Evolutionary conservation across 2,113 vertebrate genomes (phyloP).

Genomic region (Oceanodroma tethys): DNA sequence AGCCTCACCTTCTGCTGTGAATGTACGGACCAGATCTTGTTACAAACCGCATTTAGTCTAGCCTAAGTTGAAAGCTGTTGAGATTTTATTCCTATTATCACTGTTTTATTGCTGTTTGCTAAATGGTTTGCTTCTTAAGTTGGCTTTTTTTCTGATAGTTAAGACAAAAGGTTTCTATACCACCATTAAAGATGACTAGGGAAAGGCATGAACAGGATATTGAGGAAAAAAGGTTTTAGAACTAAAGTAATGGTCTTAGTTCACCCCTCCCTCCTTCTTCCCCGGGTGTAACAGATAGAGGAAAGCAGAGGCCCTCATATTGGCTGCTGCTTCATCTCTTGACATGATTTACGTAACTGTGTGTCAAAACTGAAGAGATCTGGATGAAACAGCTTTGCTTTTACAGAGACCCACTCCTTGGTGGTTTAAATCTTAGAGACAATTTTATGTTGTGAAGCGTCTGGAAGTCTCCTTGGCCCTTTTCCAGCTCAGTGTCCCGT

Average conservation of each 20-base stretch:
- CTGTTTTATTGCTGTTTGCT: neutral
- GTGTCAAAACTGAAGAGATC: neutral
- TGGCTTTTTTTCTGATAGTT: neutral
- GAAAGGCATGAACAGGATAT: neutral
- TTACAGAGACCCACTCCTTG: neutral
- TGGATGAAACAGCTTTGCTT: neutral
- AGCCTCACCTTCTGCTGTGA: neutral
- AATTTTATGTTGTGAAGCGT: neutral
- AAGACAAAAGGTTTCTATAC: neutral
- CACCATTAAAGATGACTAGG: neutral
- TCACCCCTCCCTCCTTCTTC: neutral
- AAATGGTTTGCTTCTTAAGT: neutral
- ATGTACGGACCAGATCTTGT: neutral
- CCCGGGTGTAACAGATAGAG: accelerated
- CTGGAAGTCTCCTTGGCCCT: neutral
- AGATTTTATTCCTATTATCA: neutral
- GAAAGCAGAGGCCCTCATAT: neutral
- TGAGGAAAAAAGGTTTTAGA: neutral
- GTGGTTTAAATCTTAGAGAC: neutral
- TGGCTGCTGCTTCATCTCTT: neutral
- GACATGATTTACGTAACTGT: neutral
- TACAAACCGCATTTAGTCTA: neutral
- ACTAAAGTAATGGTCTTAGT: neutral
- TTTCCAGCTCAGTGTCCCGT: neutral
- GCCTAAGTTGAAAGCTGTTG: neutral